Evolutionary conservation across 2,888 invertebrate species (phyloP).

Genomic region (Girardia tigrina): DNA sequence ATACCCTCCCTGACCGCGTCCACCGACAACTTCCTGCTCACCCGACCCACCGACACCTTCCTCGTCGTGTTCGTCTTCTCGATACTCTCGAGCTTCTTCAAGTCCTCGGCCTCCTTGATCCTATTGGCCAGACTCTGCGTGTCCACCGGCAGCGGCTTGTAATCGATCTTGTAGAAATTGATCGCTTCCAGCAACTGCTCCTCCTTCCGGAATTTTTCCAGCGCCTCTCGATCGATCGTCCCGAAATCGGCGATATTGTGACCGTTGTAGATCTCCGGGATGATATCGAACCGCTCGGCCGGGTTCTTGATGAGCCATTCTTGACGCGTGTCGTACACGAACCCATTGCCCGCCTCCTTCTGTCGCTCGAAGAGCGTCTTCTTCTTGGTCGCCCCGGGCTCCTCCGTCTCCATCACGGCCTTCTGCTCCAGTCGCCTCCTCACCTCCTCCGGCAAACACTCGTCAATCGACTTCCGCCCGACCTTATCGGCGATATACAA

Average conservation of each 20-base stretch:
- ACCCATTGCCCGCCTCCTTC: conserved; percentile 90
- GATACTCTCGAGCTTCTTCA: conserved; percentile 69
- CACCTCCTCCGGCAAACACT: neutral
- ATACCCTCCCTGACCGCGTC: conserved; percentile 66
- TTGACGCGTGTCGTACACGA: conserved; percentile 78
- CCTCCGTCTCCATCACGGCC: neutral
- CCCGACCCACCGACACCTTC: conserved; percentile 74
- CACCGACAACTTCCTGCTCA: conserved; percentile 53
- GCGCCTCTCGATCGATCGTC: conserved; percentile 79
- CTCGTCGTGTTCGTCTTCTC: conserved; percentile 58
- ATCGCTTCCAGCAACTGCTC: neutral
- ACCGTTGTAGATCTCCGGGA: conserved; percentile 94
- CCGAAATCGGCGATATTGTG: conserved; percentile 95
- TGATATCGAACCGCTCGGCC: conserved; percentile 60
- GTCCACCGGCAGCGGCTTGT: conserved; percentile 5
- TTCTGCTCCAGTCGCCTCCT: neutral
- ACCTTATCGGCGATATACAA: neutral
- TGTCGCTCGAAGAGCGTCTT: conserved; percentile 63
- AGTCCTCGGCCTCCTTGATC: neutral
- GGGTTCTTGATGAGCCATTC: conserved; percentile 50
- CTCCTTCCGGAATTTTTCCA: conserved; percentile 45
- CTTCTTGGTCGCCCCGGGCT: conserved; percentile 63
- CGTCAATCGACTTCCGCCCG: neutral
- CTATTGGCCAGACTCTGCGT: neutral
- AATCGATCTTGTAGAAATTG: neutral